phyloP scores from a whole-genome alignment of 30 jellyfish, hydroid and myxozoan genomes.

The Haliclystus octoradiatus region DNA sequence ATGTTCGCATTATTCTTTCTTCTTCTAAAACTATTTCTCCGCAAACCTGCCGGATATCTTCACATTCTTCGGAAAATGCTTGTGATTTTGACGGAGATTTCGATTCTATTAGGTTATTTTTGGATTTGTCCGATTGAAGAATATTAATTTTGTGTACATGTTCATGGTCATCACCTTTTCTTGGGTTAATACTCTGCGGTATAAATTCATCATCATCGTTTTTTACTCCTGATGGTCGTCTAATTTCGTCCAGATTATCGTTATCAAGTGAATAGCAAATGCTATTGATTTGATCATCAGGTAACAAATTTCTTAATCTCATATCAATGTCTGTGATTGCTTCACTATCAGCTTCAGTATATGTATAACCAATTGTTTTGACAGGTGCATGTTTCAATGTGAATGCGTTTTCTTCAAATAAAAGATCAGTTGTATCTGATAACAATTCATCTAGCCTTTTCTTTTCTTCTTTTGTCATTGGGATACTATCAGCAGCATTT shows the following conservation, averaged over 20 bases:
- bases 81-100: not conserved
- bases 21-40: not conserved
- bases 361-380: slow-evolving; percentile 17
- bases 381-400: not conserved
- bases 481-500: slow-evolving; percentile 51
- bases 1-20: not conserved
- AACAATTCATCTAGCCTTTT: slow-evolving; percentile 59
- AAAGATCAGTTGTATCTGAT: slow-evolving; percentile 57
- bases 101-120: not conserved
- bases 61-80: no score
- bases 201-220: no score
- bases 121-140: not conserved
- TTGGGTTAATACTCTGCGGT: not conserved
- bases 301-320: slow-evolving; percentile 45
- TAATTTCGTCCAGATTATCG: no score
- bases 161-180: not conserved
- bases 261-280: not conserved
- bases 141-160: no score
- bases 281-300: slow-evolving; percentile 21
- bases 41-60: no score
- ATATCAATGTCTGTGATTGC: slow-evolving; percentile 60
- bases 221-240: no score
- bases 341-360: slow-evolving; percentile 15
- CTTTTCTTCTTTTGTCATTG: slow-evolving; percentile 59
- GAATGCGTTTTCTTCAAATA: slow-evolving; percentile 63